Evolutionary conservation across 2,113 vertebrate species (phyloP), one percentile per base, ranked within the genome.

Genomic region (Elachura formosa): DNA sequence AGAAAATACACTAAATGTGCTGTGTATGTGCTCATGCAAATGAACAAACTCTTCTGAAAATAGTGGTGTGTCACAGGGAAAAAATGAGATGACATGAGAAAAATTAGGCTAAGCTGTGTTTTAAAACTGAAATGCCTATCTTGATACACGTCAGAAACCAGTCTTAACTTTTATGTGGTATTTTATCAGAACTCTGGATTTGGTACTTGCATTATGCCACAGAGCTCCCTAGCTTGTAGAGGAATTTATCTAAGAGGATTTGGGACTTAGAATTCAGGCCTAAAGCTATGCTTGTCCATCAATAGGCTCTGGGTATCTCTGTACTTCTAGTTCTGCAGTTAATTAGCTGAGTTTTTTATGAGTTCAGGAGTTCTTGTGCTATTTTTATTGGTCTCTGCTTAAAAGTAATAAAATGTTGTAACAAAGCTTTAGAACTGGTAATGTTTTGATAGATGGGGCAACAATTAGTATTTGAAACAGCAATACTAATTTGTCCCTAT

Each of bases 221-320:
- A 87, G 80, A 87, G 45, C 69, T 94, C 81, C 84, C 83, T 77
- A 52, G 69, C 87, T 94, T 91, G 76, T 88, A 94, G 85, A 89
- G 38, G 69, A 94, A 88, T 94, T 86, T 91, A 69, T 94, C 79
- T 93, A 95, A 96, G 91, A 96, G 93, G 94, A 95, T 94, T 96
- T 95, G 75, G 49, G 76, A 85, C 73, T 93, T 93, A 77, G 25
- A 76, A 62, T 95, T 92, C 80, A 77, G 75, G 90, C 90, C 95
- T 96, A 82, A 92, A 97, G 95, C 95, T 90, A 85, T 56, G 54
- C 91, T 92, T 96, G 95, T 89, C 79, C 83, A 87, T 96, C 97
- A 89, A 0, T 62, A 52, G 76, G 7, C 58, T 72, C 26, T 78
- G 80, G 66, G 56, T 92, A 64, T 66, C 71, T 92, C 73, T 83